phyloP scores from a whole-genome alignment of 2,113 vertebrate genomes.

The Myxocyprinus asiaticus region DNA sequence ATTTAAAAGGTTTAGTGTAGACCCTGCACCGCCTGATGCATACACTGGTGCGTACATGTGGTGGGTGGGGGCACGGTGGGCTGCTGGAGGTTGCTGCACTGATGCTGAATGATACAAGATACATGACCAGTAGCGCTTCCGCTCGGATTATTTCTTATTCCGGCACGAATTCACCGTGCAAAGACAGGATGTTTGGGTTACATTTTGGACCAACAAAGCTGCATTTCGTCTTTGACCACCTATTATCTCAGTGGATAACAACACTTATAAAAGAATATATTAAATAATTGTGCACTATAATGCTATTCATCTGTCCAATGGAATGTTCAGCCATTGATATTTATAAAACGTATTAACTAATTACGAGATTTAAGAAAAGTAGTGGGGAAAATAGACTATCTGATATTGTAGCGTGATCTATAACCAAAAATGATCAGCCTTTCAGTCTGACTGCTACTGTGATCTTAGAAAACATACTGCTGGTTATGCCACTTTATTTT shows the following conservation, averaged over 20 bases:
- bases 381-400: too few relatives aligned
- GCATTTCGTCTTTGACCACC: too few relatives aligned
- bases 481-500: neutral
- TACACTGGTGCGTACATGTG: slow-evolving; percentile 67
- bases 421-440: too few relatives aligned
- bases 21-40: too few relatives aligned
- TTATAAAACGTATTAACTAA: too few relatives aligned
- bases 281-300: neutral
- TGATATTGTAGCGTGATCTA: too few relatives aligned
- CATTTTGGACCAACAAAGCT: too few relatives aligned
- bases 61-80: slow-evolving; percentile 64
- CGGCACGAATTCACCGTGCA: neutral
- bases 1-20: too few relatives aligned
- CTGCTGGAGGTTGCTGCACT: slow-evolving; percentile 63
- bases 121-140: slow-evolving; percentile 14
- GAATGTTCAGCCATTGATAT: too few relatives aligned
- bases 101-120: slow-evolving; percentile 52
- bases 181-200: neutral
- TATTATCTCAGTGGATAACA: too few relatives aligned
- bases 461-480: neutral
- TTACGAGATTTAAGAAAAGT: too few relatives aligned
- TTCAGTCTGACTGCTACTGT: neutral
- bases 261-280: too few relatives aligned
- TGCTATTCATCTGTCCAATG: neutral
- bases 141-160: neutral